phyloP scores from a whole-genome alignment of 2,888 invertebrate genomes.

The Dryomyza anilis region DNA sequence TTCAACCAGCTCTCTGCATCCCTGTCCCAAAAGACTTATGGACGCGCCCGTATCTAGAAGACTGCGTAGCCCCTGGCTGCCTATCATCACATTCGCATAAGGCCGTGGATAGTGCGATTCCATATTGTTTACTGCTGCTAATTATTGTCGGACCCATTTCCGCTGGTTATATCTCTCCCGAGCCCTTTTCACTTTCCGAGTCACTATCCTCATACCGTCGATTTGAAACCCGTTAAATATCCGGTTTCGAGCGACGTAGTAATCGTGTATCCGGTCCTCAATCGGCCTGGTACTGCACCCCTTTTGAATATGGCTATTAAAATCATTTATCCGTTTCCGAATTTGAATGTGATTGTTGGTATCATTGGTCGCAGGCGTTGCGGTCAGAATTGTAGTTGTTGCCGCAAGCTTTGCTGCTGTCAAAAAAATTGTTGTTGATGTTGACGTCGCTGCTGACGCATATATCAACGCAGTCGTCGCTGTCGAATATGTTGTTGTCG shows the following conservation, averaged over 20 bases:
- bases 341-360: no score
- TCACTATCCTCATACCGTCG: neutral
- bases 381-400: no score
- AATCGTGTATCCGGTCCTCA: neutral
- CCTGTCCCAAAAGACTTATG: neutral
- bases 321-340: no score
- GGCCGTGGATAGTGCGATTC: neutral
- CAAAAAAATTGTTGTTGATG: neutral
- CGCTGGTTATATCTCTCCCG: neutral
- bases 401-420: no score
- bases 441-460: neutral
- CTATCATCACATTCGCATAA: neutral
- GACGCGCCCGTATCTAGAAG: neutral
- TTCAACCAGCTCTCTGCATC: neutral
- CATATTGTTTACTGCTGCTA: neutral
- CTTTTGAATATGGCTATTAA: neutral
- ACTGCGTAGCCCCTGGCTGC: neutral
- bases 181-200: neutral
- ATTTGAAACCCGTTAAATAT: neutral
- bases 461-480: no score
- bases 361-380: no score
- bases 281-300: neutral
- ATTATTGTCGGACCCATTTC: neutral
- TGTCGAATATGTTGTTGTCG: no score
- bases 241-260: neutral